Evolutionary conservation across 2,888 invertebrate genomes (phyloP).

Genomic region (Drosophila sordidula): DNA sequence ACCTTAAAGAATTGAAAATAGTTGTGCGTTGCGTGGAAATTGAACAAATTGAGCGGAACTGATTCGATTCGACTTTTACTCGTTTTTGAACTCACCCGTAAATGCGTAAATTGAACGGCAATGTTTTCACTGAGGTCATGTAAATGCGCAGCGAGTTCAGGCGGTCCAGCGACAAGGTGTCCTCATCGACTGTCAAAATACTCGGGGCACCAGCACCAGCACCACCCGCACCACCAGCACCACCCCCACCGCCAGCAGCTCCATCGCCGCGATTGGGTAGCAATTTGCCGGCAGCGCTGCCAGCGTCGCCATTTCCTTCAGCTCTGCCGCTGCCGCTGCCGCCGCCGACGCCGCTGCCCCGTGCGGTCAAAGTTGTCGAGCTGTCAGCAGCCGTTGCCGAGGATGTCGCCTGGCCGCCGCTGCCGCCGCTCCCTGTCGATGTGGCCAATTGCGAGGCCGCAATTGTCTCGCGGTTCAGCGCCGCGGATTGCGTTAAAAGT

Average conservation of each 20-base stretch:
- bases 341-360: conserved; percentile 59
- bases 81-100: conserved; percentile 83
- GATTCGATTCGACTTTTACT: conserved; percentile 6
- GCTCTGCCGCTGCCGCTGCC: conserved; percentile 47
- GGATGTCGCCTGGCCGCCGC: conserved; percentile 63
- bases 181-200: conserved; percentile 83
- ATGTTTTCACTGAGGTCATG: conserved; percentile 84
- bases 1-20: neutral
- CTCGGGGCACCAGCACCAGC: conserved; percentile 58
- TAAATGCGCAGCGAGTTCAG: conserved; percentile 85
- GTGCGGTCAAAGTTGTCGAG: conserved; percentile 72
- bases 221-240: conserved; percentile 39
- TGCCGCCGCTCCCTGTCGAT: conserved; percentile 77
- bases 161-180: conserved; percentile 84
- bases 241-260: conserved; percentile 40
- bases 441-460: conserved; percentile 85
- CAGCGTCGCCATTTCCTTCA: conserved; percentile 45
- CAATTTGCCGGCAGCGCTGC: conserved; percentile 63
- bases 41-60: conserved; percentile 29
- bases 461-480: conserved; percentile 85
- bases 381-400: conserved; percentile 71
- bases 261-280: conserved; percentile 47
- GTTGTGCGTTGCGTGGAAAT: neutral
- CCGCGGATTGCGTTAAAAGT: conserved; percentile 84
- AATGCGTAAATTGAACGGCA: conserved; percentile 85